phyloP scores from a whole-genome alignment of 2,797 vertebrate genomes.

The Amphiprion clarkii region DNA sequence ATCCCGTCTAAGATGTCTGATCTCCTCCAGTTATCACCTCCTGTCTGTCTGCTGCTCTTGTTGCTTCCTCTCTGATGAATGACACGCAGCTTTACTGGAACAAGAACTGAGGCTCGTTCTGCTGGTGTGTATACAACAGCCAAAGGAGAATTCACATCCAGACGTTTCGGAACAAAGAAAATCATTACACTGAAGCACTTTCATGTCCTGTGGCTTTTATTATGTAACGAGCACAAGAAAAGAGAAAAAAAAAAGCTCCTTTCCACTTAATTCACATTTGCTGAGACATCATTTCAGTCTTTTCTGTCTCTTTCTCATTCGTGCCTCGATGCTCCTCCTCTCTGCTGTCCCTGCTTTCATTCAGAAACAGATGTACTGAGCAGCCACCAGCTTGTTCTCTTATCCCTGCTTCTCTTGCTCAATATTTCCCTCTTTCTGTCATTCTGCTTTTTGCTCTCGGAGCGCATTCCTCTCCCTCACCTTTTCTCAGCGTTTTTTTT shows the following conservation, averaged over 20 bases:
- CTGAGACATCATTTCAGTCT: conserved; percentile 66
- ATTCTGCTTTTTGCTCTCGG: conserved; percentile 5
- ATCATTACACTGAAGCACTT: conserved; percentile 41
- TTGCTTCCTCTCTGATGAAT: conserved; percentile 50
- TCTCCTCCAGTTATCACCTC: conserved; percentile 23
- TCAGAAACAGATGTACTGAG: conserved; percentile 82
- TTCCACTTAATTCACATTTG: conserved; percentile 68
- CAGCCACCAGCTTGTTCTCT: conserved; percentile 47
- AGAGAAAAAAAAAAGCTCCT: conserved; percentile 34
- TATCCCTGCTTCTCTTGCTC: conserved; percentile 36
- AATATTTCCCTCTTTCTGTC: conserved; percentile 34
- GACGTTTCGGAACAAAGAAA: conserved; percentile 54
- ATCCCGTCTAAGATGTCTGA: conserved; percentile 13
- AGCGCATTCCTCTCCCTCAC: conserved; percentile 21
- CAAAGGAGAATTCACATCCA: conserved; percentile 50
- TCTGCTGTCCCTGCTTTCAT: conserved; percentile 67
- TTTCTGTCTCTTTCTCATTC: conserved; percentile 13
- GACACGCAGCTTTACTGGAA: conserved; percentile 61
- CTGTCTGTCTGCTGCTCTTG: conserved; percentile 2
- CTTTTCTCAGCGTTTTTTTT: not conserved
- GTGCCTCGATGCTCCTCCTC: conserved; percentile 29
- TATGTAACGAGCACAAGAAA: conserved; percentile 39
- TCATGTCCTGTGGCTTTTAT: conserved; percentile 58
- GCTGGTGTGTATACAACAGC: conserved; percentile 40
- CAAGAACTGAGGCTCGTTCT: conserved; percentile 52